Conservation (phyloP, 2,888 invertebrate species). For the Phania funesta region DNA sequence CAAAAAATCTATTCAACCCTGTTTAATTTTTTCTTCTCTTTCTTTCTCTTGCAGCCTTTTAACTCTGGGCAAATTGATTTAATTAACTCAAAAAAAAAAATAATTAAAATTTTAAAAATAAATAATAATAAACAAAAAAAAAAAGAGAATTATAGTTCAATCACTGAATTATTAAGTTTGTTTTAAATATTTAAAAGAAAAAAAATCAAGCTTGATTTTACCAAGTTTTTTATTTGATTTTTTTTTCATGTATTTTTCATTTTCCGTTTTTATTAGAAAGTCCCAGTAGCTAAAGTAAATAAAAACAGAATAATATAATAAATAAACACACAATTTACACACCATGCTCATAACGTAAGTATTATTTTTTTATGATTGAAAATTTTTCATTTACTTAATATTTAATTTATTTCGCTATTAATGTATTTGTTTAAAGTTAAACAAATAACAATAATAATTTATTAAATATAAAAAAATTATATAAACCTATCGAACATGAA, state of each 20-base stretch:
- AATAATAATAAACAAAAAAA: background rate
- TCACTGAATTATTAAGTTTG: background rate
- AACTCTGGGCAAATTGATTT: background rate
- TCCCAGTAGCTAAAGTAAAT: constrained; percentile 17
- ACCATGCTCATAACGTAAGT: constrained; percentile 75
- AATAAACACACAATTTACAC: constrained; percentile 55
- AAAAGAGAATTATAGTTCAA: background rate
- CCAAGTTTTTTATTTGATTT: background rate
- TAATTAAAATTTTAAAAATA: background rate
- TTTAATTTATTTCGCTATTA: background rate
- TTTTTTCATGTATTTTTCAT: background rate
- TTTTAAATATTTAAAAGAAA: background rate
- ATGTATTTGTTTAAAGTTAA: constrained; percentile 2
- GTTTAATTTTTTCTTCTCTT: constrained; percentile 8
- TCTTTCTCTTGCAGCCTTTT: constrained; percentile 35
- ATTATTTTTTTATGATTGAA: constrained; percentile 27
- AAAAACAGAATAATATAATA: constrained; percentile 19
- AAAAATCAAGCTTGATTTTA: background rate
- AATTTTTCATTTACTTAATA: background rate
- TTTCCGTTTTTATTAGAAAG: constrained; percentile 48
- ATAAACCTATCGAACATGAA: constrained; percentile 45
- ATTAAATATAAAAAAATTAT: background rate
- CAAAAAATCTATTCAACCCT: constrained; percentile 10
- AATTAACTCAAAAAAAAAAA: background rate
- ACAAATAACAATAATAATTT: background rate